Evolutionary conservation across 37 sponge, comb jelly and placozoan species (phyloP).

Genomic region (Geodia barretti): DNA sequence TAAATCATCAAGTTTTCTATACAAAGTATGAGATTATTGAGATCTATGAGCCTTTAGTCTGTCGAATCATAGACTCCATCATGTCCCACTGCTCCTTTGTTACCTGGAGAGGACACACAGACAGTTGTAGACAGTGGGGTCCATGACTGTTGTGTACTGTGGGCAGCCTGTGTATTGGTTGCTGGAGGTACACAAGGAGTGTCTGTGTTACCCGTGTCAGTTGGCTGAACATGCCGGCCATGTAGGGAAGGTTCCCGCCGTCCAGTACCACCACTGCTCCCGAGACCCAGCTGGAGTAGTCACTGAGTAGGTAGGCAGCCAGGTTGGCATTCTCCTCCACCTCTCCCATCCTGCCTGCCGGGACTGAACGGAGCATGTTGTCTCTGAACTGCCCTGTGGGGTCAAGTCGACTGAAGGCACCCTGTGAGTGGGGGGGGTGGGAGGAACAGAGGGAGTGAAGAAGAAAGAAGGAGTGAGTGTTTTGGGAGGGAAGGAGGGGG

Average conservation of each 20-base stretch:
- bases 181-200: too few species aligned
- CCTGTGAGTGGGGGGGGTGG: too few species aligned
- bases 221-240: conserved; percentile 83
- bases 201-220: conserved; percentile 56
- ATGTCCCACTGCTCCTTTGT: conserved; percentile 83
- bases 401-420: conserved; percentile 93
- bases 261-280: conserved; percentile 77
- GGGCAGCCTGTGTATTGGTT: too few species aligned
- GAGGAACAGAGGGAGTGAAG: too few species aligned
- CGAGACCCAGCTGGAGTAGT: conserved; percentile 92
- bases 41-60: conserved; percentile 72
- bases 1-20: not conserved
- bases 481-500: too few species aligned
- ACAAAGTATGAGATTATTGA: not conserved
- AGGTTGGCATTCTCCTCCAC: conserved; percentile 90
- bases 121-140: too few species aligned
- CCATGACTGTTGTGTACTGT: too few species aligned
- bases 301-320: conserved; percentile 87
- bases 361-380: conserved; percentile 48
- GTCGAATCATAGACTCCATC: conserved; percentile 75
- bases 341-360: conserved; percentile 86
- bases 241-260: conserved; percentile 85
- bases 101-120: conserved; percentile 55
- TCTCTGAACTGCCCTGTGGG: conserved; percentile 84
- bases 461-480: too few species aligned